phyloP scores from a whole-genome alignment of 1,140 invertebrate species.

The Linepithema humile region DNA sequence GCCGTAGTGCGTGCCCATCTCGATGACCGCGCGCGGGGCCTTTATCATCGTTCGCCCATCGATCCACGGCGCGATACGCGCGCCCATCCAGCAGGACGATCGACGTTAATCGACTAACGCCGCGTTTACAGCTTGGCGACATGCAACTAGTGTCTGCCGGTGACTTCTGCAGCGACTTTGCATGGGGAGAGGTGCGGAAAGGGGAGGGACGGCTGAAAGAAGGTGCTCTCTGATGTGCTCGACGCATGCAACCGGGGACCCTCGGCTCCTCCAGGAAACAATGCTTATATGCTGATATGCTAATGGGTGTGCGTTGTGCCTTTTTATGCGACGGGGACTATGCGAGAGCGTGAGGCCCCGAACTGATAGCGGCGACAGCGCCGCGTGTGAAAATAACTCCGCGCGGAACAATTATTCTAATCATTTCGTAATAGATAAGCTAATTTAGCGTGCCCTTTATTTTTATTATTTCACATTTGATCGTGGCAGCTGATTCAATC shows the following conservation, averaged over 20 bases:
- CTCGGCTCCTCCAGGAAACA: conserved; percentile 30
- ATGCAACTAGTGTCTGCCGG: conserved; percentile 67
- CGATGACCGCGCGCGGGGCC: conserved; percentile 13
- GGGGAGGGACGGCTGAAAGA: conserved; percentile 11
- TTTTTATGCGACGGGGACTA: background rate
- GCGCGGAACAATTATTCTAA: background rate
- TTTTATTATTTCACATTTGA: too few relatives aligned
- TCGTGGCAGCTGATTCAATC: too few relatives aligned
- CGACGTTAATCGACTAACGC: conserved; percentile 69
- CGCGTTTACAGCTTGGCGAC: conserved; percentile 68
- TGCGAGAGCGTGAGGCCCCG: background rate
- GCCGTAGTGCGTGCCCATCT: conserved; percentile 40
- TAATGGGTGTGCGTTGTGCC: conserved; percentile 10
- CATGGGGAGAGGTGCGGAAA: background rate
- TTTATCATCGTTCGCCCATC: conserved; percentile 66
- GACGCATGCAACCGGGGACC: conserved; percentile 29
- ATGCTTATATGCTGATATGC: conserved; percentile 51
- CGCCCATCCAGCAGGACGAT: conserved; percentile 62
- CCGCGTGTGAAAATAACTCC: conserved; percentile 13
- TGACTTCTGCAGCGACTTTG: conserved; percentile 44
- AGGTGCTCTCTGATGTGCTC: conserved; percentile 29
- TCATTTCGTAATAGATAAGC: background rate
- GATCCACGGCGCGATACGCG: conserved; percentile 61
- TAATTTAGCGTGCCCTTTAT: background rate
- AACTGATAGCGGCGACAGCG: conserved; percentile 10